Conservation (phyloP, 2,113 vertebrate genomes). For the Climacteris rufus region DNA sequence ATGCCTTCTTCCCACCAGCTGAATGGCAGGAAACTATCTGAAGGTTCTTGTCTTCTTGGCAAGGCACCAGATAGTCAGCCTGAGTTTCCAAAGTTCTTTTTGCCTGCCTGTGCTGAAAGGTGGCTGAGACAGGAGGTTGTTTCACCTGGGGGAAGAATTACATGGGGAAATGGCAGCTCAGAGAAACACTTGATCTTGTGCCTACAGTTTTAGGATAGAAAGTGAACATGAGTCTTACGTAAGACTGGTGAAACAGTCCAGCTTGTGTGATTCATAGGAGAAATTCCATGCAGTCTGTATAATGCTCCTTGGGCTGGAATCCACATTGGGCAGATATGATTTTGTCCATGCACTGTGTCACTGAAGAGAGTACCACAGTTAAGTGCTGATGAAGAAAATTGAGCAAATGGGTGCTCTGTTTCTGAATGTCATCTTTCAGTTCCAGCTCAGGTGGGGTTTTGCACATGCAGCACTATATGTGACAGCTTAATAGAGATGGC, state of each 20-base stretch:
- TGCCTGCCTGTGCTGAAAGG: background rate
- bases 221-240: background rate
- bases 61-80: background rate
- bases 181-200: background rate
- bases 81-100: background rate
- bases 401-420: background rate
- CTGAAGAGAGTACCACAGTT: background rate
- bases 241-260: background rate
- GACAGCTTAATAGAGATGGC: background rate
- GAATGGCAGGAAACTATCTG: background rate
- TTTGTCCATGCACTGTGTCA: background rate
- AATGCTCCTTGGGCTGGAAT: background rate
- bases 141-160: background rate
- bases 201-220: background rate
- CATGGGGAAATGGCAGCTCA: background rate
- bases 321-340: fast-evolving
- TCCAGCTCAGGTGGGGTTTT: background rate
- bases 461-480: background rate
- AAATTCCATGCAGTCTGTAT: background rate
- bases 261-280: background rate
- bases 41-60: background rate
- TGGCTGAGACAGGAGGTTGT: background rate
- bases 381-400: background rate
- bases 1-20: background rate
- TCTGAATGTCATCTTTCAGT: background rate